phyloP scores from a whole-genome alignment of 2,888 invertebrate species.

The Philaethria dido region DNA sequence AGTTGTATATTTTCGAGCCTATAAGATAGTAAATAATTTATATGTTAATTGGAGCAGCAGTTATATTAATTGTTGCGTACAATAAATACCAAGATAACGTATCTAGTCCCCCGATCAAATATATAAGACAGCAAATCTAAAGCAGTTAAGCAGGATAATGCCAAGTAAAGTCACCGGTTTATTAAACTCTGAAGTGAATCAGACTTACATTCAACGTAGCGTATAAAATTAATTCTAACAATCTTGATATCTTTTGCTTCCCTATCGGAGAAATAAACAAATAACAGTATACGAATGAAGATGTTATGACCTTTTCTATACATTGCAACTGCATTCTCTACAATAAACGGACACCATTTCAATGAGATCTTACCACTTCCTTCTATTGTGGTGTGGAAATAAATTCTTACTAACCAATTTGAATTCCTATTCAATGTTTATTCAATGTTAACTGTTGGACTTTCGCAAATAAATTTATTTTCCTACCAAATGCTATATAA shows the following conservation, averaged over 20 bases:
- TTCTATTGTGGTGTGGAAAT: constrained; percentile 41
- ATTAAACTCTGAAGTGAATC: constrained; percentile 53
- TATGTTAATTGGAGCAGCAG: constrained; percentile 1
- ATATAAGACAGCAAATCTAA: constrained; percentile 37
- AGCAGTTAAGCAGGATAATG: constrained; percentile 38
- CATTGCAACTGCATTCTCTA: constrained; percentile 40
- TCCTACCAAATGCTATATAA: constrained; percentile 5
- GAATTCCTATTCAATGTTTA: constrained; percentile 36
- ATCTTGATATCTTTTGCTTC: constrained; percentile 49
- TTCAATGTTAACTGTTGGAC: constrained; percentile 30
- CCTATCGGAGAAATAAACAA: constrained; percentile 47
- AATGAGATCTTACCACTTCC: constrained; percentile 41
- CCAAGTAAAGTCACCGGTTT: constrained; percentile 47
- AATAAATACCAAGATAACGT: constrained; percentile 23
- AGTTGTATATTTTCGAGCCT: not conserved
- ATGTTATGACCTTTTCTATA: constrained; percentile 47
- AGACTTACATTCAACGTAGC: constrained; percentile 49
- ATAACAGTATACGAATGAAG: constrained; percentile 46
- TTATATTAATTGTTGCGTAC: constrained; percentile 15
- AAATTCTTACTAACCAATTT: constrained; percentile 37
- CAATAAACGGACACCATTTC: constrained; percentile 40
- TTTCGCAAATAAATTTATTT: constrained; percentile 25
- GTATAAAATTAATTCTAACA: constrained; percentile 50
- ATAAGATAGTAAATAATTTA: not conserved
- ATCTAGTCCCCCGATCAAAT: constrained; percentile 36